These are phyloP conservation scores for Pristionchus maxplancki DNA, from an alignment of 2,888 invertebrate species.

Conservation along the genomic window DNA sequence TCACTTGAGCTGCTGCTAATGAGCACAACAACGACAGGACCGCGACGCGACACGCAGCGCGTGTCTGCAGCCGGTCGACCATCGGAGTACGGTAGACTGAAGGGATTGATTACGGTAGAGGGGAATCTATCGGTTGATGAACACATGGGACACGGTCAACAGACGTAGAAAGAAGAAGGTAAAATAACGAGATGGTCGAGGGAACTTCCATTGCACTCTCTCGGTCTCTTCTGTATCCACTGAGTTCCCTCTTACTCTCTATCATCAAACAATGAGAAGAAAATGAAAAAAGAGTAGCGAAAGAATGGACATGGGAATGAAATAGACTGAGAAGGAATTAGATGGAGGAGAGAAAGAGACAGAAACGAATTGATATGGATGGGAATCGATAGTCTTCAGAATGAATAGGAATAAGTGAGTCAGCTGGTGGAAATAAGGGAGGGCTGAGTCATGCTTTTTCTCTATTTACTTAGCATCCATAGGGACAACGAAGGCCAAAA, in stretches of 20 bases:
- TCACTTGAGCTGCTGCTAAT: background rate
- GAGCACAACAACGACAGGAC: conserved; percentile 39
- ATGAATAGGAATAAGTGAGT: background rate
- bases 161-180: conserved; percentile 20
- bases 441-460: conserved; percentile 10
- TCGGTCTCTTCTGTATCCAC: conserved; percentile 24
- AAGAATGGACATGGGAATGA: background rate
- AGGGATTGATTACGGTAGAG: background rate
- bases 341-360: conserved; percentile 9
- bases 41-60: conserved; percentile 31
- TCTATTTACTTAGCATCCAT: conserved; percentile 31
- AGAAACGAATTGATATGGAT: conserved; percentile 2
- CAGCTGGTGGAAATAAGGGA: background rate
- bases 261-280: conserved; percentile 15
- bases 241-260: background rate
- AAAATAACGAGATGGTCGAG: conserved; percentile 17
- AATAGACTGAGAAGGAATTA: background rate
- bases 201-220: background rate
- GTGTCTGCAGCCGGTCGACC: conserved; percentile 33
- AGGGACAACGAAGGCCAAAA: background rate
- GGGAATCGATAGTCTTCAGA: conserved; percentile 3
- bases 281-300: background rate
- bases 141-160: background rate
- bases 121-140: background rate
- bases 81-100: conserved; percentile 10